Evolutionary conservation across 1,140 invertebrate genomes (phyloP).

Genomic region (Zaprionus taronus): DNA sequence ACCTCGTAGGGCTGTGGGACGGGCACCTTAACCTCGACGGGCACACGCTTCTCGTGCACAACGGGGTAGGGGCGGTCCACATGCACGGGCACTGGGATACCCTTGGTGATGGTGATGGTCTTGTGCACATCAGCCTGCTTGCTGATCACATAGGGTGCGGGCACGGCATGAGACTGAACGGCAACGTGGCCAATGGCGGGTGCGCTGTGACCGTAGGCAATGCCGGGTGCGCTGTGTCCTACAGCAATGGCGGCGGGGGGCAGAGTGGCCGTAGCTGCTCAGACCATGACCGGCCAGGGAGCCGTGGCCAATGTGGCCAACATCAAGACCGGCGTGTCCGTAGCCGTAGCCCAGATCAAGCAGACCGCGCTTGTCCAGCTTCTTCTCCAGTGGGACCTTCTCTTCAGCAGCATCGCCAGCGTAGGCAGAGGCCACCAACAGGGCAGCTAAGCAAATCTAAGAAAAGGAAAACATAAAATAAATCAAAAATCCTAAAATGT

Average conservation of each 20-base stretch:
- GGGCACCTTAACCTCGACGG: constrained; percentile 87
- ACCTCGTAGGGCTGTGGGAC: constrained; percentile 88
- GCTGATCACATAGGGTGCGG: constrained; percentile 84
- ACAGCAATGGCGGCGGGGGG: constrained; percentile 59
- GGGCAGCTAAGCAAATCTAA: constrained; percentile 89
- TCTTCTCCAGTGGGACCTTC: constrained; percentile 87
- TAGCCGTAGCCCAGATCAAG: constrained; percentile 87
- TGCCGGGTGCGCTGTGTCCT: constrained; percentile 60
- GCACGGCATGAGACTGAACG: constrained; percentile 52
- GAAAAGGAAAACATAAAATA: constrained; percentile 32
- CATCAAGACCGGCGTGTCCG: constrained; percentile 86
- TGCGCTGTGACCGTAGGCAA: constrained; percentile 34
- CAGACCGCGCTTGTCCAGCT: constrained; percentile 87
- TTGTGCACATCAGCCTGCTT: constrained; percentile 87
- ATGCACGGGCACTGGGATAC: constrained; percentile 87
- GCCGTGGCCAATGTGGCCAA: constrained; percentile 87
- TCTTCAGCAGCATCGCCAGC: constrained; percentile 85
- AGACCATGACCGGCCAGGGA: constrained; percentile 86
- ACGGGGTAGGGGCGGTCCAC: constrained; percentile 87
- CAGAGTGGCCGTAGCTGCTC: constrained; percentile 62
- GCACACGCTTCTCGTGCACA: constrained; percentile 88
- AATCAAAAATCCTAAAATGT: background rate
- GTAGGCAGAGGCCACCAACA: constrained; percentile 88
- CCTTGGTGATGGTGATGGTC: constrained; percentile 90
- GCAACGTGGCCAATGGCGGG: constrained; percentile 50